phyloP scores from a whole-genome alignment of 2,797 vertebrate genomes.

The Protosalanx chinensis region DNA sequence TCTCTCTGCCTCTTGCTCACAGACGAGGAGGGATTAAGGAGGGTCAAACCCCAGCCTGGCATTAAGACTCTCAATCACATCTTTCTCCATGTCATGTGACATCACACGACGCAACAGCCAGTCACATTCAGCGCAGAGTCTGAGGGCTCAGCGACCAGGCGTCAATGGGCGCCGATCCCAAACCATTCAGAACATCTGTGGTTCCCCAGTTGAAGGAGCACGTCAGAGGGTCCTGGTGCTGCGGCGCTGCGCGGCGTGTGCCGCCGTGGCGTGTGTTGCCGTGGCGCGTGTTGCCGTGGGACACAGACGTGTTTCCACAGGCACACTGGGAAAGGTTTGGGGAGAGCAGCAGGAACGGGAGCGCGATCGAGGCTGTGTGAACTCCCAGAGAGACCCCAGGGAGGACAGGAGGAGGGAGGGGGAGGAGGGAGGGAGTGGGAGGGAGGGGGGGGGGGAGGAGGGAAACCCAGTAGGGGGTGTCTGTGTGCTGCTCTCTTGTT shows the following conservation, averaged over 20 bases:
- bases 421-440: not conserved
- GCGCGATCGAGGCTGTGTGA: slow-evolving; percentile 4
- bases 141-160: slow-evolving; percentile 41
- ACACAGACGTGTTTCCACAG: not conserved
- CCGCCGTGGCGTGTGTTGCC: too few species aligned
- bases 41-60: slow-evolving; percentile 20
- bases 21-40: slow-evolving; percentile 31
- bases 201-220: too few species aligned
- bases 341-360: not conserved
- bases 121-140: slow-evolving; percentile 23
- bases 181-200: slow-evolving; percentile 25
- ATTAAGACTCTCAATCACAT: slow-evolving; percentile 13
- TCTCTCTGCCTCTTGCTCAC: slow-evolving; percentile 13
- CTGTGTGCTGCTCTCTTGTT: slow-evolving; percentile 4
- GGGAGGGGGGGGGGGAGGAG: not conserved
- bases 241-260: not conserved
- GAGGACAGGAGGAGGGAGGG: not conserved
- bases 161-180: slow-evolving; percentile 15
- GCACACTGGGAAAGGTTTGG: not conserved
- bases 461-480: slow-evolving; percentile 14
- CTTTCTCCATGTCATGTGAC: slow-evolving; percentile 8
- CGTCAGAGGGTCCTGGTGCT: too few species aligned
- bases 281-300: not conserved
- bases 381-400: not conserved
- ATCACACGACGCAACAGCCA: slow-evolving; percentile 1